Percentiles rank a stretch among this genome's conserved stretches.
phyloP scores from a whole-genome alignment of 37 sponge, comb jelly and placozoan species.

The Tethya wilhelma region DNA sequence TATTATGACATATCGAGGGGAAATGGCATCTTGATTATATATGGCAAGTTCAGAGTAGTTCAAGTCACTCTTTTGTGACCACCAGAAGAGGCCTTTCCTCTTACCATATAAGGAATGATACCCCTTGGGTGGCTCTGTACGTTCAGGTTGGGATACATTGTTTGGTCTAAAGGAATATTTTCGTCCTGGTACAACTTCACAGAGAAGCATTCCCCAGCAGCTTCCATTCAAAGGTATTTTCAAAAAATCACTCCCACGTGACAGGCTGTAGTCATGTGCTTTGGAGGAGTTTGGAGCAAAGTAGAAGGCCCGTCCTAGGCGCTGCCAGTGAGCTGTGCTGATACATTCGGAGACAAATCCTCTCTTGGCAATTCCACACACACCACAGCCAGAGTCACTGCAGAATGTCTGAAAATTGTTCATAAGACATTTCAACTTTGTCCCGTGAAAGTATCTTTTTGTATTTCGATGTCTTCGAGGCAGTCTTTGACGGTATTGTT shows the following conservation, averaged over 20 bases:
- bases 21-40: slow-evolving; percentile 27
- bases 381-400: background rate
- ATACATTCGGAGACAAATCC: background rate
- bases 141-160: too few species aligned
- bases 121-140: slow-evolving; percentile 21
- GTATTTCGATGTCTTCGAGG: background rate
- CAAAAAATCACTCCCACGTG: too few species aligned
- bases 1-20: slow-evolving; percentile 43
- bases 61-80: slow-evolving; percentile 20
- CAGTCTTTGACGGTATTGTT: background rate
- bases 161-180: background rate
- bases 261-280: too few species aligned
- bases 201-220: slow-evolving; percentile 14
- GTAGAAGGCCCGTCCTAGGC: background rate
- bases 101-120: slow-evolving; percentile 36
- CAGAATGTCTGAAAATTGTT: background rate
- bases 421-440: too few species aligned
- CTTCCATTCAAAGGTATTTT: too few species aligned
- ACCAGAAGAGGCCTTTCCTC: background rate
- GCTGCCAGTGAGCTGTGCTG: too few species aligned
- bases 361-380: background rate
- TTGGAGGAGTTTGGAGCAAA: too few species aligned
- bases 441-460: background rate
- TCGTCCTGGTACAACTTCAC: slow-evolving; percentile 19
- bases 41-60: slow-evolving; percentile 54